Conservation (phyloP, 2,113 vertebrate genomes). For the Spheniscus mendiculus region DNA sequence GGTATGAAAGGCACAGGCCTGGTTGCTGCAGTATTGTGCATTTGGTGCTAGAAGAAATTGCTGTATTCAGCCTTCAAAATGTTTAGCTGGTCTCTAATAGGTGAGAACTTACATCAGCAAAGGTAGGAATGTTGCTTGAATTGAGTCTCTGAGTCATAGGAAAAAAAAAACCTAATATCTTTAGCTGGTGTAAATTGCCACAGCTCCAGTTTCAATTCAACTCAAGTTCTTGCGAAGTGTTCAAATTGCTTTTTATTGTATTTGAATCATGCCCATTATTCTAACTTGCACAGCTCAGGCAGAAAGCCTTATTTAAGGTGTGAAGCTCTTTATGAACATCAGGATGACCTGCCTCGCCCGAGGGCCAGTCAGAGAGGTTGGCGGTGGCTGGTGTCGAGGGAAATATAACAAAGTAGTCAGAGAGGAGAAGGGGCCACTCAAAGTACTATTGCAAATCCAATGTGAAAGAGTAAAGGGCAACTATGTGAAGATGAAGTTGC, state of each 20-base stretch:
- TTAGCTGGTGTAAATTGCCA: not conserved
- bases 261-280: not conserved
- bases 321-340: not conserved
- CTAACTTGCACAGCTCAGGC: not conserved
- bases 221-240: not conserved
- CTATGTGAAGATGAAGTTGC: not conserved
- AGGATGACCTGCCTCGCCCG: not conserved
- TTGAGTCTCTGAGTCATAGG: not conserved
- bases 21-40: not conserved
- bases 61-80: not conserved
- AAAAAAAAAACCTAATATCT: not conserved
- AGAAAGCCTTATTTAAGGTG: not conserved
- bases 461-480: not conserved
- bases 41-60: not conserved
- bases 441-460: not conserved
- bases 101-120: not conserved
- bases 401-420: not conserved
- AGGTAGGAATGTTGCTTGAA: not conserved
- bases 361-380: not conserved
- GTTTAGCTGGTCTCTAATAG: not conserved
- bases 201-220: not conserved
- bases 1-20: not conserved
- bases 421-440: not conserved
- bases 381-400: not conserved
- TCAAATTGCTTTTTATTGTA: not conserved